Conservation (phyloP, 2,888 invertebrate genomes). For the Melanchra persicariae region DNA sequence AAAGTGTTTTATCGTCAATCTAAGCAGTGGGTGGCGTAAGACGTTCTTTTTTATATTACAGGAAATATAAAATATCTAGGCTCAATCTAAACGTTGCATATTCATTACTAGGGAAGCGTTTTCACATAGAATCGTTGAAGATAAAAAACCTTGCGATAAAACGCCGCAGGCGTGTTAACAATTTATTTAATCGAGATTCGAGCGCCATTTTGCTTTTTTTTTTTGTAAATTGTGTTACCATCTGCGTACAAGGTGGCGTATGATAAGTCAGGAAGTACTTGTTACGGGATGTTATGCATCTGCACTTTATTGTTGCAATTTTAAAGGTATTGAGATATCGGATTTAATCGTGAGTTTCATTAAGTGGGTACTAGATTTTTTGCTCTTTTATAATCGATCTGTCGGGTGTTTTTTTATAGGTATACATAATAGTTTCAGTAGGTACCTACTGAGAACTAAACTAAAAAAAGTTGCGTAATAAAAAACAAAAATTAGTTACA, state of each 20-base stretch:
- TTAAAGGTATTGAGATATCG: slow-evolving; percentile 47
- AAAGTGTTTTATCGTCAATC: slow-evolving; percentile 67
- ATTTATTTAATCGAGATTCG: slow-evolving; percentile 84
- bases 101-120: slow-evolving; percentile 77
- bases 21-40: slow-evolving; percentile 79
- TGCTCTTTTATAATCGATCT: not conserved
- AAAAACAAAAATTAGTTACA: too few species aligned
- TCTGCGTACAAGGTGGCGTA: slow-evolving; percentile 85
- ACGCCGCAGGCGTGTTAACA: slow-evolving; percentile 82
- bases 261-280: slow-evolving; percentile 81
- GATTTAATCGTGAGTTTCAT: slow-evolving; percentile 23
- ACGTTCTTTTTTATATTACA: slow-evolving; percentile 71
- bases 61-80: slow-evolving; percentile 84
- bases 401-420: not conserved
- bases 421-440: too few species aligned
- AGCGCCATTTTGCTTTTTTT: slow-evolving; percentile 69
- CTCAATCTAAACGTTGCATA: slow-evolving; percentile 81
- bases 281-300: slow-evolving; percentile 65
- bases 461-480: too few species aligned
- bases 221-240: slow-evolving; percentile 69
- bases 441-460: not conserved
- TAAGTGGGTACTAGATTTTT: not conserved
- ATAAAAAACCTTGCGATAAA: slow-evolving; percentile 81
- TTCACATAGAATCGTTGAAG: slow-evolving; percentile 83
- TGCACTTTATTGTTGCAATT: slow-evolving; percentile 63